phyloP scores from a whole-genome alignment of 2,797 vertebrate species.

The Microctenopoma stevenorrisi region DNA sequence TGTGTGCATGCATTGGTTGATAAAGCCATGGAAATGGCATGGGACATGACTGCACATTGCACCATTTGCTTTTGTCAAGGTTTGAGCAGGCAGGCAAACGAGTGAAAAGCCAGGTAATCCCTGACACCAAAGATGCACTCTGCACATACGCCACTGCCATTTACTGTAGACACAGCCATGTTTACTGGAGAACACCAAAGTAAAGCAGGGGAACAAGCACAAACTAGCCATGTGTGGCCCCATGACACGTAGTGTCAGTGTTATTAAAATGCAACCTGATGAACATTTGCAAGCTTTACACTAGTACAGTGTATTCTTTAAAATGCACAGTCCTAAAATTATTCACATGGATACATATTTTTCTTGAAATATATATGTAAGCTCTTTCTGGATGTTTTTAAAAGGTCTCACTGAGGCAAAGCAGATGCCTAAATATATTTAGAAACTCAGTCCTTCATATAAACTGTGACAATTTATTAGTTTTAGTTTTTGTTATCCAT shows the following conservation, averaged over 20 bases:
- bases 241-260: neutral
- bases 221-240: neutral
- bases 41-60: constrained; percentile 2
- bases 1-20: constrained; percentile 5
- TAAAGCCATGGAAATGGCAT: constrained; percentile 1
- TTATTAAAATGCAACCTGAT: neutral
- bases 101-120: constrained; percentile 33
- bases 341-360: constrained; percentile 3
- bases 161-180: neutral
- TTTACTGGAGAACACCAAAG: constrained; percentile 2
- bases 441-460: constrained; percentile 8
- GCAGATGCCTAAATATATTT: too few relatives aligned
- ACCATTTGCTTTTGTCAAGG: constrained; percentile 17
- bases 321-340: constrained; percentile 15
- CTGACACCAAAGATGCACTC: constrained; percentile 6
- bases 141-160: neutral
- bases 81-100: constrained; percentile 8
- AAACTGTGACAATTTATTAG: neutral
- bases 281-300: too few relatives aligned
- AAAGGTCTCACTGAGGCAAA: constrained; percentile 34
- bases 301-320: too few relatives aligned
- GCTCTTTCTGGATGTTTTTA: neutral
- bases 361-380: too few relatives aligned
- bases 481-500: constrained; percentile 47
- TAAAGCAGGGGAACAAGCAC: neutral